These are phyloP conservation scores for Ceratitis capitata DNA, from an alignment of 1,140 invertebrate genomes.

Conservation along the genomic window DNA sequence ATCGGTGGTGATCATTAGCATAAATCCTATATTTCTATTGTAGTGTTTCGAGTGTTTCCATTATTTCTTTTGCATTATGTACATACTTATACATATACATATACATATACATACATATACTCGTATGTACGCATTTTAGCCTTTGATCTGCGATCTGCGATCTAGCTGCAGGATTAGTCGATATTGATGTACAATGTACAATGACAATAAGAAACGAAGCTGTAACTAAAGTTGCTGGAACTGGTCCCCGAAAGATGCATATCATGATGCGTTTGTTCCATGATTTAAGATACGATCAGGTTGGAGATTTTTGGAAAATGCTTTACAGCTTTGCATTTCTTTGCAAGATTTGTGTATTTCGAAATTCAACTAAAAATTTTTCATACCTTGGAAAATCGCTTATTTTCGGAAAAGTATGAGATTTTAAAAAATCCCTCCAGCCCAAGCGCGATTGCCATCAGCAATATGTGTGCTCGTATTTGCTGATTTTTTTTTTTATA, in stretches of 20 bases:
- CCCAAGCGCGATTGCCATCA: background rate
- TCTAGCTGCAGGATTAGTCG: conserved; percentile 52
- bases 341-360: background rate
- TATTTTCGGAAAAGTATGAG: background rate
- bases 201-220: background rate
- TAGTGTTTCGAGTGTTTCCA: conserved; percentile 5
- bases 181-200: background rate
- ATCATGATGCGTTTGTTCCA: conserved; percentile 47
- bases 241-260: conserved; percentile 53
- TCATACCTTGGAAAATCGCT: background rate
- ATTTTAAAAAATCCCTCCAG: background rate
- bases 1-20: conserved; percentile 56
- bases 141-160: too few species aligned
- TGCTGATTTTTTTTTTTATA: background rate
- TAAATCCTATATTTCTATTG: conserved; percentile 54
- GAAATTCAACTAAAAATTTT: background rate
- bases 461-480: too few species aligned
- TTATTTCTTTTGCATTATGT: background rate
- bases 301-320: background rate
- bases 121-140: too few species aligned
- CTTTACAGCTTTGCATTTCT: background rate
- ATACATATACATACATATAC: too few species aligned
- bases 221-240: background rate
- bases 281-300: conserved; percentile 5
- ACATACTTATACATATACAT: too few species aligned